These are phyloP conservation scores for Paramacrobiotus metropolitanus DNA, from an alignment of 1,140 invertebrate genomes.

Conservation along the genomic window DNA sequence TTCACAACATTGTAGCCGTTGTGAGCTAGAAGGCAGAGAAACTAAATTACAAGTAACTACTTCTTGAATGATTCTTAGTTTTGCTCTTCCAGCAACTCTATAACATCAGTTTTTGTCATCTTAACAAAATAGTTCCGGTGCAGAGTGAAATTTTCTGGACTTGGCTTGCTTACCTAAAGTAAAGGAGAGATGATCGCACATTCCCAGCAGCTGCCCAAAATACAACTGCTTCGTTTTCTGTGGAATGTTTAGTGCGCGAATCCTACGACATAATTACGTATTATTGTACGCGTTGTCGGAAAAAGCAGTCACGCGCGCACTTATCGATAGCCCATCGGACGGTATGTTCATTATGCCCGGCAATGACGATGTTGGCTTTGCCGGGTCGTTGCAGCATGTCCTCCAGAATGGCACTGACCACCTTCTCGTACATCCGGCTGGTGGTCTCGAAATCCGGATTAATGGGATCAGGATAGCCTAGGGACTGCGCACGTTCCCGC, in stretches of 20 bases:
- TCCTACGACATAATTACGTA: neutral
- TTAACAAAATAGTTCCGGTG: neutral
- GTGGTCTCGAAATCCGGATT: conserved; percentile 18
- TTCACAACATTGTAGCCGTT: conserved; percentile 26
- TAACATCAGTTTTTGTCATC: neutral
- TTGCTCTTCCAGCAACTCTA: no score
- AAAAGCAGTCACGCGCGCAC: neutral
- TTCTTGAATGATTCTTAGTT: no score
- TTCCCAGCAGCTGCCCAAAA: conserved; percentile 24
- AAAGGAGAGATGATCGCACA: conserved; percentile 25
- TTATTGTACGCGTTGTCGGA: neutral
- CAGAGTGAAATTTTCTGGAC: neutral
- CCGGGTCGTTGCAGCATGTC: neutral
- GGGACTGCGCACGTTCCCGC: conserved; percentile 13
- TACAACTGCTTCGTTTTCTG: conserved; percentile 14
- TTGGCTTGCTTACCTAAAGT: conserved; percentile 20
- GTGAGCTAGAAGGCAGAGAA: conserved; percentile 17
- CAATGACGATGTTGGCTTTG: conserved; percentile 16
- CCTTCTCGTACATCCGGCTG: conserved; percentile 14
- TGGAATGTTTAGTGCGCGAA: neutral
- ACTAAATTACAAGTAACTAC: no score
- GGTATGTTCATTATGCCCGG: conserved; percentile 22
- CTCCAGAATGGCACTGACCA: conserved; percentile 11
- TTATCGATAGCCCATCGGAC: conserved; percentile 12
- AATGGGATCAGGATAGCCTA: conserved; percentile 14